Conservation (phyloP, 2,797 vertebrate genomes). For the Nannoperca australis region DNA sequence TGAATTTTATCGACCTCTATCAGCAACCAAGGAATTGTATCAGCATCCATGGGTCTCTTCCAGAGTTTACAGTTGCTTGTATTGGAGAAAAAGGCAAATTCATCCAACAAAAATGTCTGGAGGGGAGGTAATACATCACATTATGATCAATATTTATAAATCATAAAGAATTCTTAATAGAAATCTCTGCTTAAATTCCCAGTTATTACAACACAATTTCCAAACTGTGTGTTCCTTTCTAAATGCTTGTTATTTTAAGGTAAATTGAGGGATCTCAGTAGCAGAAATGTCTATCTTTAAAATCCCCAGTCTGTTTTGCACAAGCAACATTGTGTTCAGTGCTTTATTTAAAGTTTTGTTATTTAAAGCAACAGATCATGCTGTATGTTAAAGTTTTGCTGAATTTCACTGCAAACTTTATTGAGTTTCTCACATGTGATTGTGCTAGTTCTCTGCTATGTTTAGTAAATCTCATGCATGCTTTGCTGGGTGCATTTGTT, state of each 20-base stretch:
- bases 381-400: neutral
- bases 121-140: conserved; percentile 21
- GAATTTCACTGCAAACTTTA: too few species aligned
- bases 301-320: neutral
- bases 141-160: conserved; percentile 39
- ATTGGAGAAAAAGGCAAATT: conserved; percentile 17
- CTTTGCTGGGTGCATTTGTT: conserved; percentile 1
- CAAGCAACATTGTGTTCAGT: neutral
- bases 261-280: neutral
- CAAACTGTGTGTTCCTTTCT: neutral
- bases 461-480: conserved; percentile 1
- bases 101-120: conserved; percentile 25
- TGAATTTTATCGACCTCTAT: conserved; percentile 64
- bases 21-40: conserved; percentile 51
- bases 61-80: conserved; percentile 8
- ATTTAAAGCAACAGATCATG: neutral
- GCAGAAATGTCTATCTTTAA: neutral
- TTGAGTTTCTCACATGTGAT: neutral
- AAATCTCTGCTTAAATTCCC: conserved; percentile 6
- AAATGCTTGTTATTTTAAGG: conserved; percentile 3
- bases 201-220: neutral
- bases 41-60: conserved; percentile 30
- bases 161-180: conserved; percentile 25
- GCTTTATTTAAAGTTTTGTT: neutral
- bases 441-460: neutral